phyloP scores from a whole-genome alignment of 2,113 vertebrate genomes.

The Anser cygnoides region DNA sequence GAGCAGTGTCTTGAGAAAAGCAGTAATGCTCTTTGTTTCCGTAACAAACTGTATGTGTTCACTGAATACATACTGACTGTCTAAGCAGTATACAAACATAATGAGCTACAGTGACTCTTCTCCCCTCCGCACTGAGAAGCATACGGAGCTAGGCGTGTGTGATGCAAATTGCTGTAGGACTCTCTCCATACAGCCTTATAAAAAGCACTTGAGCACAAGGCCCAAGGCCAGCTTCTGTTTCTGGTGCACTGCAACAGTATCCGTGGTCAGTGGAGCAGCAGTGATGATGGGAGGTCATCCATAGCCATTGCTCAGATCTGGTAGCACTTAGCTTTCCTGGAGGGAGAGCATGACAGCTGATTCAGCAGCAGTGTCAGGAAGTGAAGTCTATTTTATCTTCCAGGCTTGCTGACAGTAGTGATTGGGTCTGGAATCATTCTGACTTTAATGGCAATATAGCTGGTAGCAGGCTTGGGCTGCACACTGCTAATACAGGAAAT shows the following conservation, averaged over 20 bases:
- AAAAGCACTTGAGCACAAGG: neutral
- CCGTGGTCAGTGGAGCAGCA: accelerated
- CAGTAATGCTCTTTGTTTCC: neutral
- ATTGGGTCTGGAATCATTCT: neutral
- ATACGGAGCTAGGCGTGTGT: neutral
- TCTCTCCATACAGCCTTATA: neutral
- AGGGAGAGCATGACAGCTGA: neutral
- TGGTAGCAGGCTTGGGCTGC: neutral
- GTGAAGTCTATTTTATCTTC: neutral
- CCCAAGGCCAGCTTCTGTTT: neutral
- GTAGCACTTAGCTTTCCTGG: neutral
- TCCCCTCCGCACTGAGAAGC: neutral
- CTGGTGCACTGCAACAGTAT: neutral
- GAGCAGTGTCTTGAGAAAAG: neutral
- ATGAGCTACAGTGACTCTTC: neutral
- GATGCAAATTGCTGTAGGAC: neutral
- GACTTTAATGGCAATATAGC: conserved; percentile 18
- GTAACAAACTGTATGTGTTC: neutral
- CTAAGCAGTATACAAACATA: neutral
- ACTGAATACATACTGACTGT: neutral
- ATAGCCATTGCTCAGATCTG: neutral
- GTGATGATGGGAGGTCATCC: neutral
- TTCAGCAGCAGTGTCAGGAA: neutral
- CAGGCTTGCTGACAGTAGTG: neutral
- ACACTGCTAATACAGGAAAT: conserved; percentile 28